Evolutionary conservation across 2,113 vertebrate species (phyloP), one percentile per base, ranked within the genome.

Genomic region (Brachypteracias leptosomus): DNA sequence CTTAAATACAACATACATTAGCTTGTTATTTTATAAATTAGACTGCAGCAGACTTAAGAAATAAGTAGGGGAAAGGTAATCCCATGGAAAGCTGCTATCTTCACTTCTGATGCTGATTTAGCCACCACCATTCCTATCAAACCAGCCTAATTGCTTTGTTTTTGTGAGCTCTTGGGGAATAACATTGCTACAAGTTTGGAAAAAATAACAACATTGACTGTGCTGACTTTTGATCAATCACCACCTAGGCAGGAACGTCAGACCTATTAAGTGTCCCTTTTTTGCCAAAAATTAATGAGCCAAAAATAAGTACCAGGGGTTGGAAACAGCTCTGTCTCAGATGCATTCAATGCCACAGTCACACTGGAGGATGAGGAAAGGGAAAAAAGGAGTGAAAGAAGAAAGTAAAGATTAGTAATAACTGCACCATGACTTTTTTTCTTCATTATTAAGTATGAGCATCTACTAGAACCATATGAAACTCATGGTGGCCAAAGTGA

Each of bases 151-250:
- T 70, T 74, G 55, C 75, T 94, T 88, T 96, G 82, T 8, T 91
- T 96, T 94, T 90, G 92, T 96, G 92, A 79, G 82, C 61, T 91
- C 24, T 44, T 28, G 47, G 68, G 88, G 71, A 94, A 93, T 86
- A 88, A 70, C 72, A 59, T 74, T 67, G 65, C 71, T 77, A 90
- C 2, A 3, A 80, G 59, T 88, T 80, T 57, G 85, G 90, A 95
- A 91, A 89, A 89, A 91, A 70, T 36, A 96, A 80, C 67, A 89
- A 33, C 65, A 80, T 18, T 42, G 72, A 62, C 89, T 90, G 55
- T 77, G 75, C 88, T 94, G 90, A 95, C 67, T 96, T 96, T 80
- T 88, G 93, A 93, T 94, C 93, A 83, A 75, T 92, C 88, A 86
- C 47, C 88, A 85, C 92, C 85, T 74, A 77, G 59, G 67, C 42